Percentiles rank a stretch among this genome's conserved stretches.
Conservation (phyloP, 1,140 invertebrate species). For the Musca domestica region DNA sequence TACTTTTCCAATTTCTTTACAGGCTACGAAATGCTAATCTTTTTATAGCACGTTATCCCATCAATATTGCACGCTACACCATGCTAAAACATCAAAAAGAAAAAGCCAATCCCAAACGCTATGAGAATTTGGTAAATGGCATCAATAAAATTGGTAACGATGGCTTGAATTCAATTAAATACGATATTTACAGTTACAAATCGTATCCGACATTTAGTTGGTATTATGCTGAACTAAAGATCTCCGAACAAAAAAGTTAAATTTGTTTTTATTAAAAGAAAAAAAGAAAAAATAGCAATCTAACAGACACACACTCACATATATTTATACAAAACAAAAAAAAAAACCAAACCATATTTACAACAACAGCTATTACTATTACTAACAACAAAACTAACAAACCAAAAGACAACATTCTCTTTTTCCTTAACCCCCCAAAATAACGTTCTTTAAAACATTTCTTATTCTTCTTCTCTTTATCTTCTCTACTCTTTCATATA, state of each 20-base stretch:
- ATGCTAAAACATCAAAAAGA: slow-evolving; percentile 89
- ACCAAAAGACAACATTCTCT: no score
- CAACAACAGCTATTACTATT: no score
- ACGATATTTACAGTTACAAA: slow-evolving; percentile 69
- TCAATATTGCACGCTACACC: slow-evolving; percentile 82
- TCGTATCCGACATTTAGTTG: slow-evolving; percentile 74
- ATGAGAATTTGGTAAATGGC: slow-evolving; percentile 79
- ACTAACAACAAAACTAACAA: no score
- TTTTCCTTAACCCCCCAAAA: no score
- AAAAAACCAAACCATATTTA: no score
- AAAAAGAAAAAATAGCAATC: no score
- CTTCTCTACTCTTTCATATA: no score
- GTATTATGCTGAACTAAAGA: slow-evolving; percentile 66
- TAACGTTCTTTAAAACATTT: no score
- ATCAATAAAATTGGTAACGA: slow-evolving; percentile 79
- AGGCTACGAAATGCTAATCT: slow-evolving; percentile 72
- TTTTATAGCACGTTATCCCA: slow-evolving; percentile 82
- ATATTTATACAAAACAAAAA: no score
- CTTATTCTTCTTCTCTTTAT: no score
- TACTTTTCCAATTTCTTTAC: slow-evolving; percentile 31
- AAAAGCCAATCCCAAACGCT: slow-evolving; percentile 84
- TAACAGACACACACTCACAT: no score
- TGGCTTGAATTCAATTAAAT: slow-evolving; percentile 83
- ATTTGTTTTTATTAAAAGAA: not conserved
- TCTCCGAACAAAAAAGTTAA: slow-evolving; percentile 50